These are phyloP conservation scores for Melanotaenia parkinsoni DNA, from an alignment of 2,797 vertebrate genomes.

Conservation along the genomic window DNA sequence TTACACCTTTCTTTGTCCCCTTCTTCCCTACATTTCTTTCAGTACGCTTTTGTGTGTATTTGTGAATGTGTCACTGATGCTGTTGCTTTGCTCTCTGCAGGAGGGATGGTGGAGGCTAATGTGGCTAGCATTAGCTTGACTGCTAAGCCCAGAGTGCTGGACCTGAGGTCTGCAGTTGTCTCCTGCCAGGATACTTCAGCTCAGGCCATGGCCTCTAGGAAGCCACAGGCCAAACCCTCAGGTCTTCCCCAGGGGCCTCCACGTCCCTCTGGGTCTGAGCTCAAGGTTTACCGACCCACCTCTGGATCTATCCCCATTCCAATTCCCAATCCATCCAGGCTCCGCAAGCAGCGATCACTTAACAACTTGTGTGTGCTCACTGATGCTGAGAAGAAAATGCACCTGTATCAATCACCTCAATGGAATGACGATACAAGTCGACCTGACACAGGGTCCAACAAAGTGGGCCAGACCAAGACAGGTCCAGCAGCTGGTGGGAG, in stretches of 20 bases:
- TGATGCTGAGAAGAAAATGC: conserved; percentile 94
- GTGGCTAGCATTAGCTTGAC: conserved; percentile 81
- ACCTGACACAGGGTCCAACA: conserved; percentile 73
- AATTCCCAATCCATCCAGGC: conserved; percentile 81
- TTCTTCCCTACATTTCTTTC: conserved; percentile 42
- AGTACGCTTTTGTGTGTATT: conserved; percentile 44
- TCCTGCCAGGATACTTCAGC: conserved; percentile 70
- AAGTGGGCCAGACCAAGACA: conserved; percentile 76
- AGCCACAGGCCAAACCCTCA: conserved; percentile 76
- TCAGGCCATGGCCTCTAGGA: conserved; percentile 84
- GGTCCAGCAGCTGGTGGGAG: conserved; percentile 70
- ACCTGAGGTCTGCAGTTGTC: conserved; percentile 79
- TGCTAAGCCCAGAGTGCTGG: conserved; percentile 85
- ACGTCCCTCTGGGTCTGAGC: conserved; percentile 78
- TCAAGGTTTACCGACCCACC: conserved; percentile 81
- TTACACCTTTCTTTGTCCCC: conserved; percentile 30
- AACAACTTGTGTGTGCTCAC: conserved; percentile 93
- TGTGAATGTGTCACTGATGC: conserved; percentile 76
- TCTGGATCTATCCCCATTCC: conserved; percentile 83
- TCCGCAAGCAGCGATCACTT: conserved; percentile 94
- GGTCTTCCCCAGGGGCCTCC: conserved; percentile 79
- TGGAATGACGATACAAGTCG: conserved; percentile 90
- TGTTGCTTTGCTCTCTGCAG: conserved; percentile 88
- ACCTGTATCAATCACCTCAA: conserved; percentile 89
- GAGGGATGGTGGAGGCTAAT: conserved; percentile 90